These are phyloP conservation scores for Bos javanicus DNA, from an alignment of 2,113 vertebrate species.

Conservation along the genomic window DNA sequence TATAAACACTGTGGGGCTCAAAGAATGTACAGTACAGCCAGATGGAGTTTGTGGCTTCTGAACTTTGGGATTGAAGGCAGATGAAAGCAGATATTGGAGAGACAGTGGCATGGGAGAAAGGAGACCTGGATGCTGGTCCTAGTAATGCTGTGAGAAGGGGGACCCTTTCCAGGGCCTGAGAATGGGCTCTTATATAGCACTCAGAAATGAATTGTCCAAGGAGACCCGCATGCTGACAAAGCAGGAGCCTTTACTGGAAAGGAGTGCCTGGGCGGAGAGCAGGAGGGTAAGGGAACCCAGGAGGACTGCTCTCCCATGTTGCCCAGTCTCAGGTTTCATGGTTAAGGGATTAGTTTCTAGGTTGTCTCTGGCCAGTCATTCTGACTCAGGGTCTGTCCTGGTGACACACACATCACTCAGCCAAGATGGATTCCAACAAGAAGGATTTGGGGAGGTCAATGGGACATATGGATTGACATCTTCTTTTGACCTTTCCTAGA, in stretches of 20 bases:
- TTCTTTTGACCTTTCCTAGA: neutral
- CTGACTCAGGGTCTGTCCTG: neutral
- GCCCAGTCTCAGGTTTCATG: neutral
- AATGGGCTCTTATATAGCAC: neutral
- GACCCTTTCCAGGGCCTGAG: neutral
- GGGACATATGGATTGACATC: neutral
- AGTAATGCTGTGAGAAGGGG: neutral
- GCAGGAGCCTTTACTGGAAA: neutral
- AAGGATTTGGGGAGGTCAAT: neutral
- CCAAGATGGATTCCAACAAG: neutral
- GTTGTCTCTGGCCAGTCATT: neutral
- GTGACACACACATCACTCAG: fast-evolving
- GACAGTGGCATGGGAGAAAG: neutral
- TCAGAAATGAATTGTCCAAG: neutral
- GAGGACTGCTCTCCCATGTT: neutral
- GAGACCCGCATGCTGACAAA: neutral
- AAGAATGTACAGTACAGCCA: neutral
- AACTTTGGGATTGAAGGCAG: neutral
- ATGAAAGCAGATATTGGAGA: neutral
- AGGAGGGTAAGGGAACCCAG: neutral
- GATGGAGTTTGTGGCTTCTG: neutral
- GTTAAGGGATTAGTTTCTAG: neutral
- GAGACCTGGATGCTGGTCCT: neutral
- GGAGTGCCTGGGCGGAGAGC: neutral
- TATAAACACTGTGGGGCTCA: neutral